A percentile compares a stretch with the other conserved stretches of the same genome.
These are phyloP conservation scores for Netelia fuscicornis DNA, from an alignment of 2,888 invertebrate genomes.

Conservation along the genomic window DNA sequence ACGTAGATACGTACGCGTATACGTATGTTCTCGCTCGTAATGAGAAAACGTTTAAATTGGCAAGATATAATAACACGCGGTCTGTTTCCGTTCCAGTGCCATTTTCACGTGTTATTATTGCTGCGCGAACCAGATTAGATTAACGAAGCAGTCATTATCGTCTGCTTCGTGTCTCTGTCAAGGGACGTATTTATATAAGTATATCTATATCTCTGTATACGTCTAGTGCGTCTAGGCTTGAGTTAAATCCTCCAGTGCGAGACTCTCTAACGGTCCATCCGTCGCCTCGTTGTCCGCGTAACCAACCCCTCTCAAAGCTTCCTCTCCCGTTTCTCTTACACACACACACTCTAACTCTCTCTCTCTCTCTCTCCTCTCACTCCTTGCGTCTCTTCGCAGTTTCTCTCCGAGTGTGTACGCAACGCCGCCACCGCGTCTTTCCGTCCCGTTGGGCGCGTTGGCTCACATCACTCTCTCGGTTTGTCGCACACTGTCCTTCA, in stretches of 20 bases:
- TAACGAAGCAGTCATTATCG: conserved; percentile 75
- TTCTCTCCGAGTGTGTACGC: conserved; percentile 30
- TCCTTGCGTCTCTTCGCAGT: conserved; percentile 21
- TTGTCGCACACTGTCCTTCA: conserved; percentile 30
- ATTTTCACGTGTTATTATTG: conserved; percentile 77
- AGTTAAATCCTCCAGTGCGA: conserved; percentile 30
- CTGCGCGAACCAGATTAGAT: conserved; percentile 74
- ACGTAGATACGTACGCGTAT: too few species aligned
- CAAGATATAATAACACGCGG: not conserved
- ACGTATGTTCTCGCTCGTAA: not conserved
- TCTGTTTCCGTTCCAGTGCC: conserved; percentile 69
- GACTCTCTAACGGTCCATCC: conserved; percentile 19
- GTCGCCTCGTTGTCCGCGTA: conserved; percentile 47
- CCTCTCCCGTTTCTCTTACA: conserved; percentile 10
- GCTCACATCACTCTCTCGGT: conserved; percentile 36
- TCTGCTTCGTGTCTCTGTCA: conserved; percentile 70
- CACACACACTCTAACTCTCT: conserved; percentile 41
- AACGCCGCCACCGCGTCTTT: conserved; percentile 49
- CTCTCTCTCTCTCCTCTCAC: conserved; percentile 30
- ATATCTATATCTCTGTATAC: not conserved
- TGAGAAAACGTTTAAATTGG: not conserved
- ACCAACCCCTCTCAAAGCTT: conserved; percentile 18
- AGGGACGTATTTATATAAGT: conserved; percentile 3
- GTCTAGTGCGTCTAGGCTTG: not conserved
- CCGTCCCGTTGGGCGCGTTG: conserved; percentile 61